phyloP scores from a whole-genome alignment of 2,113 vertebrate genomes.

The Acrocephalus kingi region DNA sequence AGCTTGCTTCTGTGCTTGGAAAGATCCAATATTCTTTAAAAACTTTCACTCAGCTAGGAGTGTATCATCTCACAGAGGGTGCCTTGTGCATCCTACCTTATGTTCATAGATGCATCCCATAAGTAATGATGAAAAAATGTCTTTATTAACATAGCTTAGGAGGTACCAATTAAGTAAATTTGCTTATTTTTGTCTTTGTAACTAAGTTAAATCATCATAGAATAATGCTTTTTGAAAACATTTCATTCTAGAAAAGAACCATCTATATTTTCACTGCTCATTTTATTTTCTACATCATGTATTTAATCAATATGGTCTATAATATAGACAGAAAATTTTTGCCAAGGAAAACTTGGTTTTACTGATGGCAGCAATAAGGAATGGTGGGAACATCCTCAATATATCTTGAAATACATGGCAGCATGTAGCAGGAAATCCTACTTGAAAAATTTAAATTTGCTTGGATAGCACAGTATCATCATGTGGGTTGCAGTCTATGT shows the following conservation, averaged over 20 bases:
- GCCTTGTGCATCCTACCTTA: neutral
- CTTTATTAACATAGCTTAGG: neutral
- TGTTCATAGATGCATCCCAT: neutral
- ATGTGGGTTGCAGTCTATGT: neutral
- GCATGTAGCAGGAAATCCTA: neutral
- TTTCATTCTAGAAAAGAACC: neutral
- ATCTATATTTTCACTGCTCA: neutral
- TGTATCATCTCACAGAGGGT: neutral
- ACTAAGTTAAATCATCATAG: neutral
- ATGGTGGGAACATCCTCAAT: neutral
- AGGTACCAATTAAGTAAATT: neutral
- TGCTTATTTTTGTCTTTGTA: neutral
- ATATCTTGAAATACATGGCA: neutral
- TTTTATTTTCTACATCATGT: neutral
- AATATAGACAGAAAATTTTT: neutral
- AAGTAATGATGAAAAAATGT: neutral
- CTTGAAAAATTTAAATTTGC: neutral
- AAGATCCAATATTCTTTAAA: neutral
- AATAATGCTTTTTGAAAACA: neutral
- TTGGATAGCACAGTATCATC: neutral
- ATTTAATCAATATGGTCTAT: neutral
- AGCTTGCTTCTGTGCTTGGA: neutral
- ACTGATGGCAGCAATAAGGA: neutral
- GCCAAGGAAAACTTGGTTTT: neutral
- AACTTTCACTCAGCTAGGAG: neutral